phyloP scores from a whole-genome alignment of 2,888 invertebrate species.

The Lycaena phlaeas region DNA sequence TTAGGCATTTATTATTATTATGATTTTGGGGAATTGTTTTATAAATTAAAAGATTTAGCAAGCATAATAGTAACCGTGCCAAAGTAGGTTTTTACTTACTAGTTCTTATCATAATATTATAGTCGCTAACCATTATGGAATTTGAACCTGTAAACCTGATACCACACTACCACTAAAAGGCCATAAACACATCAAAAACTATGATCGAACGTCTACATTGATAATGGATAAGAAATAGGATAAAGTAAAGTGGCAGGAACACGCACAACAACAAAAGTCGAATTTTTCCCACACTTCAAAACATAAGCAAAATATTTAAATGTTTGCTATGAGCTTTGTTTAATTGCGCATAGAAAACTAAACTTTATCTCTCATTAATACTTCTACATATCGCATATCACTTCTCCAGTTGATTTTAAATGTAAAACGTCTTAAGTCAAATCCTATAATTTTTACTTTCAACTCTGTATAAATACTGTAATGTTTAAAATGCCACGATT shows the following conservation, averaged over 20 bases:
- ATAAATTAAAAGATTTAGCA: too few relatives aligned
- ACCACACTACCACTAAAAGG: not conserved
- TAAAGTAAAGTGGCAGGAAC: too few relatives aligned
- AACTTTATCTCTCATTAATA: not conserved
- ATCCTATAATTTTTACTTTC: not conserved
- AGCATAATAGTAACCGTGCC: too few relatives aligned
- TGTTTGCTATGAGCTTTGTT: slow-evolving; percentile 9
- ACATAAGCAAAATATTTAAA: slow-evolving; percentile 42
- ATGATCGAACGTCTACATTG: too few relatives aligned
- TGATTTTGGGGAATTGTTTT: too few relatives aligned
- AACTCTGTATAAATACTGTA: not conserved
- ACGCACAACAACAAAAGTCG: not conserved
- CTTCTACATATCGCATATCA: not conserved
- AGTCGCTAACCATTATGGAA: too few relatives aligned
- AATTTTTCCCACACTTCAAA: slow-evolving; percentile 36
- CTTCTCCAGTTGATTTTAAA: not conserved
- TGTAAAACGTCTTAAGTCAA: not conserved
- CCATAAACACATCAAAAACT: too few relatives aligned
- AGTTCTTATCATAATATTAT: too few relatives aligned
- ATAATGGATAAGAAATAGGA: too few relatives aligned
- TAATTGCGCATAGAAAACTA: not conserved
- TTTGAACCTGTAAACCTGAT: too few relatives aligned
- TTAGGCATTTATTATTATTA: too few relatives aligned
- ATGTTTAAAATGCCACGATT: not conserved
- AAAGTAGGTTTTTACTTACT: too few relatives aligned